Base-by-base conservation (phyloP, 2,113 vertebrate species). In the Penelope pileata region DNA sequence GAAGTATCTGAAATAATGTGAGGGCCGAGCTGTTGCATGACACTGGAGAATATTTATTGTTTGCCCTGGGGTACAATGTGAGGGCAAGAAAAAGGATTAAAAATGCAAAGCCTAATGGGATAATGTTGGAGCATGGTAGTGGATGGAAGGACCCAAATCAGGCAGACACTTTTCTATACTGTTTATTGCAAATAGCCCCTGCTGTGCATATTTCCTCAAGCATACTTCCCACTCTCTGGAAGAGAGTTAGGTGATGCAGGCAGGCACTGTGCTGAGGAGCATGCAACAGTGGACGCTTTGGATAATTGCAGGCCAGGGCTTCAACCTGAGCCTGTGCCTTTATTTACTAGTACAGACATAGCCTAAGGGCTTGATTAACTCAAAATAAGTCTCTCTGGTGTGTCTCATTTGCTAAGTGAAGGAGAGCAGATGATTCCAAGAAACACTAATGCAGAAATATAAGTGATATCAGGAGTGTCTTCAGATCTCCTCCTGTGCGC, bases 331-430 rank as follows among this genome's bases (percentile, higher is more conserved):
- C 27, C 64, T 88, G 42, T 34, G 56, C 38, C 36, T 90, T 76
- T 68, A 43, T 91, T 95, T 84, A 86, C 59, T 51, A 69, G 53
- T 48, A 58, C 78, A 96, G 94, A 90, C 68, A 72, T 48, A 83
- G 91, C 83, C 90, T 77, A 14, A 91, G 59, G 92, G 72, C 32
- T 50, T 93, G 68, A 93, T 94, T 88, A 91, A 32, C 86, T 83
- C 29, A 19, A 86, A 83, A 66, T 77, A 83, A 77, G 47, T 67
- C 32, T 76, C 64, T 87, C 50, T 91, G 79, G 26, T 86, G 54
- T 59, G 68, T 83, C 6, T 0, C 23, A 67, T 95, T 88, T 92
- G 42, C 42, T 67, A 78, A 73, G 42, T 94, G 86, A 95, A 77
- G 59, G 21, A 93, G 59, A 68, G 42, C 94, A 95, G 92, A 83